A percentile compares a stretch with the other conserved stretches of the same genome.
These are phyloP conservation scores for Pentalonia nigronervosa DNA, from an alignment of 1,140 invertebrate genomes.

Conservation along the genomic window DNA sequence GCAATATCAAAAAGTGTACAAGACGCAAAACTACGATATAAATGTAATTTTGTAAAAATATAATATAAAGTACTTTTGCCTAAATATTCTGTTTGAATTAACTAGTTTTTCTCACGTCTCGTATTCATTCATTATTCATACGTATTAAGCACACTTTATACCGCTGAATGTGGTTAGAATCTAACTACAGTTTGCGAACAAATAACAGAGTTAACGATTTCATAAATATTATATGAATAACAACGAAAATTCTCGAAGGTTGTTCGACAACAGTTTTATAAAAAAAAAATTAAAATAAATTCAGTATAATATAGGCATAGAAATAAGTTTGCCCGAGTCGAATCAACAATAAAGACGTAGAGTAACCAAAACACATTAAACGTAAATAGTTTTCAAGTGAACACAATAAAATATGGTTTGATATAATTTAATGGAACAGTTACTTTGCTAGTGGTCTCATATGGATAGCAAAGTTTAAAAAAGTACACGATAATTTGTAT, in stretches of 20 bases:
- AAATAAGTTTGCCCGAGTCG: not conserved
- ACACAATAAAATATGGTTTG: not conserved
- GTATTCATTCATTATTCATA: not conserved
- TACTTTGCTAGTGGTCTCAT: not conserved
- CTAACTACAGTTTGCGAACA: constrained; percentile 2
- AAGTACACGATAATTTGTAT: not conserved
- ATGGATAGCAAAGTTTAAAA: not conserved
- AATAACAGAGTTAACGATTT: not conserved
- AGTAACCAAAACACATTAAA: not conserved
- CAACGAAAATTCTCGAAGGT: not conserved
- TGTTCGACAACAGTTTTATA: not conserved
- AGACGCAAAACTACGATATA: not conserved
- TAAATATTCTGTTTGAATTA: not conserved
- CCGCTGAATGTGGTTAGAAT: not conserved
- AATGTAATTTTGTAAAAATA: not conserved
- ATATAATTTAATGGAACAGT: not conserved
- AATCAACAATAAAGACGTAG: not conserved
- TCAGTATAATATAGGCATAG: not conserved
- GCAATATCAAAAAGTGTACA: not conserved
- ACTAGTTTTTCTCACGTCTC: not conserved
- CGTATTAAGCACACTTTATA: not conserved
- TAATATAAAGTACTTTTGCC: not conserved
- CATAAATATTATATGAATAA: not conserved
- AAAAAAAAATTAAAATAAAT: not conserved
- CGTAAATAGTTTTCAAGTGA: not conserved